phyloP scores from a whole-genome alignment of 2,888 invertebrate genomes.

The Agonum fuliginosum region DNA sequence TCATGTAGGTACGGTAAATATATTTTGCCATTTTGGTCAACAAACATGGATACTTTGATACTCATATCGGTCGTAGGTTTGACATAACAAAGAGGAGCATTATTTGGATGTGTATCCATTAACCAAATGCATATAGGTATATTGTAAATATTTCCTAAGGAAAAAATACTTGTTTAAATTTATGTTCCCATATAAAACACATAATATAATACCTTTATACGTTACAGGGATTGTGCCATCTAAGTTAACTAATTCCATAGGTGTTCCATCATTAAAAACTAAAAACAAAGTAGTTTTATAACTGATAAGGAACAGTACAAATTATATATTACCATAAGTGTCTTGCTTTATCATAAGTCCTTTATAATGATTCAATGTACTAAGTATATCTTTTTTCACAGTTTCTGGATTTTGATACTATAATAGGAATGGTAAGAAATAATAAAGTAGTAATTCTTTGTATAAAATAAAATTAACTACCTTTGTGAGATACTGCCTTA shows the following conservation, averaged over 20 bases:
- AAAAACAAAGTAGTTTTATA: conserved; percentile 29
- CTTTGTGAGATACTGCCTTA: conserved; percentile 75
- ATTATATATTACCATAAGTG: conserved; percentile 79
- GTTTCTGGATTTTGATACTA: conserved; percentile 83
- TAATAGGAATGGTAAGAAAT: conserved; percentile 65
- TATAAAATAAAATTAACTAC: conserved; percentile 67
- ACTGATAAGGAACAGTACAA: not conserved
- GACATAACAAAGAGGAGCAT: conserved; percentile 96
- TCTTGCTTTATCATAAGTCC: conserved; percentile 80
- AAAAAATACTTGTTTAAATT: conserved; percentile 7
- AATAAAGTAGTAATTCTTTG: conserved; percentile 39
- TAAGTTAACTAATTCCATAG: conserved; percentile 87
- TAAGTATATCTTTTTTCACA: conserved; percentile 81
- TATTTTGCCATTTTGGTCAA: conserved; percentile 96
- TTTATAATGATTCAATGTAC: conserved; percentile 79
- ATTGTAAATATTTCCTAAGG: conserved; percentile 87
- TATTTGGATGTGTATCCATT: conserved; percentile 97
- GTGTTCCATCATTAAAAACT: conserved; percentile 93
- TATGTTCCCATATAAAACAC: no score
- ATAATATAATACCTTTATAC: conserved; percentile 87
- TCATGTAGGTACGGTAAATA: conserved; percentile 97
- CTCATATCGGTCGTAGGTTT: conserved; percentile 96
- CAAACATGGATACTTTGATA: conserved; percentile 94
- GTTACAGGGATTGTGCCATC: conserved; percentile 95
- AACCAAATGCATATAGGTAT: conserved; percentile 98